phyloP scores from a whole-genome alignment of 2,888 invertebrate species.

The Lasioglossum villosulum region DNA sequence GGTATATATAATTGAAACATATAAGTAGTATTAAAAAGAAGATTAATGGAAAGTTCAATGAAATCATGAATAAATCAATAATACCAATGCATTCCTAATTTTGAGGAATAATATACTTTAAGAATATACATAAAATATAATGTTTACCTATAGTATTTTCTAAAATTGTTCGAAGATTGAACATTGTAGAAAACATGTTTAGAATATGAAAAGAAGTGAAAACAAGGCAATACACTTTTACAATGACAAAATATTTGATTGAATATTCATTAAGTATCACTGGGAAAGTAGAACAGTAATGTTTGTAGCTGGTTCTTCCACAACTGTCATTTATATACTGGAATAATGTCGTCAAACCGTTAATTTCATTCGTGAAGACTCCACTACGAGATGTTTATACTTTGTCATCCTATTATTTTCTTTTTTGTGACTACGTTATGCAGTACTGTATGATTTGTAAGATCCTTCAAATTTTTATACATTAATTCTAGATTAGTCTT shows the following conservation, averaged over 20 bases:
- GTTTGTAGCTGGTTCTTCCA: not conserved
- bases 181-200: constrained; percentile 76
- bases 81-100: not conserved
- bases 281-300: not conserved
- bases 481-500: not conserved
- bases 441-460: not conserved
- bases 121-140: constrained; percentile 36
- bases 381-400: constrained; percentile 7
- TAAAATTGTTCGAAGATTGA: constrained; percentile 71
- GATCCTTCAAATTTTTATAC: not conserved
- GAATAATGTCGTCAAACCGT: constrained; percentile 2
- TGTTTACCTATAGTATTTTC: constrained; percentile 77
- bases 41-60: not conserved
- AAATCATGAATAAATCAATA: constrained; percentile 5
- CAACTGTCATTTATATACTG: constrained; percentile 1
- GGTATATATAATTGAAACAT: not conserved
- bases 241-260: constrained; percentile 25
- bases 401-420: not conserved
- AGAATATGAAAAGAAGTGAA: constrained; percentile 22
- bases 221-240: constrained; percentile 11
- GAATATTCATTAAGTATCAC: constrained; percentile 41
- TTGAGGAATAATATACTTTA: constrained; percentile 9
- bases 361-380: constrained; percentile 13
- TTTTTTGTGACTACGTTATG: not conserved
- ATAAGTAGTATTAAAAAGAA: constrained; percentile 5